Evolutionary conservation across 2,888 invertebrate species (phyloP).

Genomic region (Parnassius smintheus): DNA sequence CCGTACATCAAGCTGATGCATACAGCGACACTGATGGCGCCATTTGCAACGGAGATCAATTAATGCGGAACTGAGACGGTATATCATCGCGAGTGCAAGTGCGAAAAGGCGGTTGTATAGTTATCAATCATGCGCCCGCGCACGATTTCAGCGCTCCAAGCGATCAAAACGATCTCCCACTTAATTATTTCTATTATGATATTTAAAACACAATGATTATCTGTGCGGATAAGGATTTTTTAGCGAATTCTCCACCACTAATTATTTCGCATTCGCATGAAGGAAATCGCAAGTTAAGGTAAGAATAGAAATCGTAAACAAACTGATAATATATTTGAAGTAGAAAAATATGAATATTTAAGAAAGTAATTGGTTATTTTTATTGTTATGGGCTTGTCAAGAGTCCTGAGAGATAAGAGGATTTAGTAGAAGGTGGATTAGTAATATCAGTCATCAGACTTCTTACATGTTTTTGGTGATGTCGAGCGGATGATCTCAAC

Average conservation of each 20-base stretch:
- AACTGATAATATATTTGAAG: no score
- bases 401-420: no score
- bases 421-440: no score
- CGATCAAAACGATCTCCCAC: conserved; percentile 66
- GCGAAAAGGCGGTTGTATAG: conserved; percentile 49
- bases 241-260: conserved; percentile 51
- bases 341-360: no score
- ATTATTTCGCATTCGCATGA: no score
- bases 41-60: conserved; percentile 73
- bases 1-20: conserved; percentile 65
- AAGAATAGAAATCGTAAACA: no score
- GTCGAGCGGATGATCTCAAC: no score
- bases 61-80: conserved; percentile 60
- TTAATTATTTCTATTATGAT: conserved; percentile 81
- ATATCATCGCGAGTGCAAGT: conserved; percentile 33
- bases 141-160: conserved; percentile 68
- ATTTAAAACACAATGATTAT: conserved; percentile 75
- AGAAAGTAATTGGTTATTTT: no score
- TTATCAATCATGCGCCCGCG: conserved; percentile 78
- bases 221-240: conserved; percentile 49
- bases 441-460: no score
- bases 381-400: no score
- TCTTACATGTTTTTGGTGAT: no score
- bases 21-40: conserved; percentile 72
- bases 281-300: no score